Conservation (phyloP, 2,888 invertebrate species). For the Chromoteleia sp. region DNA sequence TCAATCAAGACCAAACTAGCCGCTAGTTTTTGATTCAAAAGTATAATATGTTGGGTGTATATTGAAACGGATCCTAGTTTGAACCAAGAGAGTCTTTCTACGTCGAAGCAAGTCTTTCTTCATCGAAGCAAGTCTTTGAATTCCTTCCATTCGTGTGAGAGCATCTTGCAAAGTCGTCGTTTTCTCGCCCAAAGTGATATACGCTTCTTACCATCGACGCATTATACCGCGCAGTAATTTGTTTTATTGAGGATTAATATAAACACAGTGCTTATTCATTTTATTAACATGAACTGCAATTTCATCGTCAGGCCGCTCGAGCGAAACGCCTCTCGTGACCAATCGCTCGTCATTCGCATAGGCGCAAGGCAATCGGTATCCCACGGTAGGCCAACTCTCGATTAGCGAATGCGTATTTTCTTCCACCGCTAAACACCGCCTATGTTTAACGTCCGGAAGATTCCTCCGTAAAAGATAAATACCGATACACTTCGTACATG, state of each 20-base stretch:
- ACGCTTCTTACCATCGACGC: constrained; percentile 37
- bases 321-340: constrained; percentile 67
- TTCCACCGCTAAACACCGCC: constrained; percentile 60
- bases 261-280: constrained; percentile 62
- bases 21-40: too few species aligned
- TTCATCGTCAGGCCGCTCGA: constrained; percentile 58
- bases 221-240: constrained; percentile 57
- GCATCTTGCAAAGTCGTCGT: constrained; percentile 6
- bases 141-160: constrained; percentile 34
- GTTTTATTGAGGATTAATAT: constrained; percentile 65
- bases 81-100: too few species aligned
- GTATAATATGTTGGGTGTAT: too few species aligned
- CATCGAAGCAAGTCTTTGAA: too few species aligned
- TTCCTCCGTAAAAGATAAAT: constrained; percentile 63
- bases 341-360: constrained; percentile 61
- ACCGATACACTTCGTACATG: constrained; percentile 67
- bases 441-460: constrained; percentile 68
- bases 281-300: constrained; percentile 66
- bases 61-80: too few species aligned
- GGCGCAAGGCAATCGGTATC: constrained; percentile 63
- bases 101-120: neutral
- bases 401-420: constrained; percentile 62
- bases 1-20: too few species aligned
- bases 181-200: constrained; percentile 20
- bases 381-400: constrained; percentile 63